A percentile compares a stretch with the other conserved stretches of the same genome.
Evolutionary conservation across 2,797 vertebrate genomes (phyloP).

Genomic region (Chloroceryle inda): DNA sequence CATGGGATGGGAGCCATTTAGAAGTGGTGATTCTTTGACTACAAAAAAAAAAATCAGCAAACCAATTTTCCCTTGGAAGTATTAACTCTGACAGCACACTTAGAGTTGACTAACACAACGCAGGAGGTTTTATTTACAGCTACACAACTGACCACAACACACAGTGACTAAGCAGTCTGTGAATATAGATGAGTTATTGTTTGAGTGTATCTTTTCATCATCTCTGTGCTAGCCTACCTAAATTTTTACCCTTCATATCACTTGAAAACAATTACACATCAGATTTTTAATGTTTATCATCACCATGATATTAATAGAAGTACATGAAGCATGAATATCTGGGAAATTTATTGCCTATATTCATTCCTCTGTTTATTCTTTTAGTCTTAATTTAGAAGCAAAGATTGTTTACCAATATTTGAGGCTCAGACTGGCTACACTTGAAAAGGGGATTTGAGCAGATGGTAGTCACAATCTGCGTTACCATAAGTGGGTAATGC

Average conservation of each 20-base stretch:
- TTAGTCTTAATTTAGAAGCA: constrained; percentile 12
- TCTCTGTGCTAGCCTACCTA: background rate
- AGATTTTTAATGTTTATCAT: background rate
- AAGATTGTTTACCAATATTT: constrained; percentile 44
- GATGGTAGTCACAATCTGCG: background rate
- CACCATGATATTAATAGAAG: background rate
- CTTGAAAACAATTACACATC: background rate
- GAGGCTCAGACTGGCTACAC: background rate
- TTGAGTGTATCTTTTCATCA: background rate
- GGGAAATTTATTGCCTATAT: background rate
- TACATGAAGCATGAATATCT: accelerated
- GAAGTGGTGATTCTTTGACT: background rate
- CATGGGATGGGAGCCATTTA: background rate
- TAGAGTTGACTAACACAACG: no score
- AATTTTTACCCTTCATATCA: background rate
- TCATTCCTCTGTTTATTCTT: background rate
- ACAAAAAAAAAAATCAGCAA: background rate
- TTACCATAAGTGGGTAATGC: background rate
- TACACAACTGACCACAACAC: background rate
- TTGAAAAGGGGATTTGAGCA: constrained; percentile 1
- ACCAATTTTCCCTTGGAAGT: background rate
- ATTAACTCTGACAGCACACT: background rate
- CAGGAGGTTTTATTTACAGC: background rate
- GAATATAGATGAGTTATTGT: background rate
- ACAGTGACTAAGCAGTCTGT: background rate